These are phyloP conservation scores for Mechanitis mazaeus DNA, from an alignment of 2,888 invertebrate species.

Conservation along the genomic window DNA sequence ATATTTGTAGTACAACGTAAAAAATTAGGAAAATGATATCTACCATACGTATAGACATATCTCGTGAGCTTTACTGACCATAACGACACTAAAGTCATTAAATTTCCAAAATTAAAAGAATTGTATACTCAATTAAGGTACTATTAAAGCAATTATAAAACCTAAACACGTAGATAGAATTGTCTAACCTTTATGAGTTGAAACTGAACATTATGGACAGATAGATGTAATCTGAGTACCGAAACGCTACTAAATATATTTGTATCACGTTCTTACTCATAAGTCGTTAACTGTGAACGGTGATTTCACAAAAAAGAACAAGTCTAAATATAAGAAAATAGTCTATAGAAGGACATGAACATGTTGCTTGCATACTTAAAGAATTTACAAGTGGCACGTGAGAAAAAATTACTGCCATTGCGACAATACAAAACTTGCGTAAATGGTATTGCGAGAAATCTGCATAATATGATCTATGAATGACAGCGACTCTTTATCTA, in stretches of 20 bases:
- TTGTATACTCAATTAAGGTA: slow-evolving; percentile 38
- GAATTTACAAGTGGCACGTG: slow-evolving; percentile 54
- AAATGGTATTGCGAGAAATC: slow-evolving; percentile 19
- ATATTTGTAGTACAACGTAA: not conserved
- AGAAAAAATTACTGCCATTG: slow-evolving; percentile 44
- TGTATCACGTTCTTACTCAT: slow-evolving; percentile 69
- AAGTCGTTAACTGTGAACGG: slow-evolving; percentile 59
- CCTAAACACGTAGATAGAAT: slow-evolving; percentile 66
- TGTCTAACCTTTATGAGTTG: slow-evolving; percentile 57
- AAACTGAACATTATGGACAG: slow-evolving; percentile 57
- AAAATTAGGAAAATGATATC: not conserved
- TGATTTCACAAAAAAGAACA: slow-evolving; percentile 45
- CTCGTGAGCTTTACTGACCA: slow-evolving; percentile 6
- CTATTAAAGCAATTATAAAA: slow-evolving; percentile 48
- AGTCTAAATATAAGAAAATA: slow-evolving; percentile 50
- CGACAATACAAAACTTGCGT: slow-evolving; percentile 27
- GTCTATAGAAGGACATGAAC: slow-evolving; percentile 52
- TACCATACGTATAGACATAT: not conserved
- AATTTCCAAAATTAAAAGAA: slow-evolving; percentile 22
- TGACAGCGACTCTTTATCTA: not conserved
- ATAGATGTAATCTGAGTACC: slow-evolving; percentile 59
- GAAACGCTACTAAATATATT: slow-evolving; percentile 54
- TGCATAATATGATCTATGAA: slow-evolving; percentile 17
- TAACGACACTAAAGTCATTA: slow-evolving; percentile 12
- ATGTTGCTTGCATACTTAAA: slow-evolving; percentile 45